Evolutionary conservation across 2,888 invertebrate genomes (phyloP), one percentile per base, ranked within the genome.

Genomic region (Laspeyria flexula): DNA sequence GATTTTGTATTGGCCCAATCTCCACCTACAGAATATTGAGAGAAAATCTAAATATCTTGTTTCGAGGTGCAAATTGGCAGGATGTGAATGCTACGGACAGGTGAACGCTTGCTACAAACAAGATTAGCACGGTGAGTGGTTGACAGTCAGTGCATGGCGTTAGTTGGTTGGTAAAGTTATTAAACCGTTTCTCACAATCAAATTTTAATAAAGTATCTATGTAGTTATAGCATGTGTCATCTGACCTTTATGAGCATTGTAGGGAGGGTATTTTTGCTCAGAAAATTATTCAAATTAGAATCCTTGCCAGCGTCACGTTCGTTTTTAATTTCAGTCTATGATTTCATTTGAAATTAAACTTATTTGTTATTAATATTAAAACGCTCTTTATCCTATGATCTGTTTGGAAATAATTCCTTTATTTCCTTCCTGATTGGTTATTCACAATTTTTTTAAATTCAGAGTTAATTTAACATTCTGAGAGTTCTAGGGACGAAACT

Each of bases 231-330:
- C 31, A 25, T 12, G 13, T 33, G 41, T 34, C 16, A 21, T 12
- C 6, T 50, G 39, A 45, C 51, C 44, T n/a, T 31, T 13, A 12
- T 18, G 41, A 34, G 42, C 43, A 40, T 42, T 37, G 37, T n/a
- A 10, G 37, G 30, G n/a, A 0, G 12, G 33, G 41, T 39, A 34
- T 35, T 35, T 43, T 25, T 40, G 25, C 25, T 18, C 4, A 38
- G 43, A 33, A 39, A 62, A 46, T 51, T 59, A 59, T 60, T 62
- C 27, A 60, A 62, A 62, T 62, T 37, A 45, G 62, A 29, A 29
- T 1, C 29, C 31, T 29, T 43, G 31, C 35, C 18, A 33, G 35
- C 31, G 29, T 13, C 27, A 39, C 39, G 49, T 40, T 11, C 15
- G 39, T 31, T 49, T 55, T 53, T 31, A 53, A 43, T 59, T 53